These are phyloP conservation scores for Mya arenaria DNA, from an alignment of 1,140 invertebrate genomes.

Conservation along the genomic window DNA sequence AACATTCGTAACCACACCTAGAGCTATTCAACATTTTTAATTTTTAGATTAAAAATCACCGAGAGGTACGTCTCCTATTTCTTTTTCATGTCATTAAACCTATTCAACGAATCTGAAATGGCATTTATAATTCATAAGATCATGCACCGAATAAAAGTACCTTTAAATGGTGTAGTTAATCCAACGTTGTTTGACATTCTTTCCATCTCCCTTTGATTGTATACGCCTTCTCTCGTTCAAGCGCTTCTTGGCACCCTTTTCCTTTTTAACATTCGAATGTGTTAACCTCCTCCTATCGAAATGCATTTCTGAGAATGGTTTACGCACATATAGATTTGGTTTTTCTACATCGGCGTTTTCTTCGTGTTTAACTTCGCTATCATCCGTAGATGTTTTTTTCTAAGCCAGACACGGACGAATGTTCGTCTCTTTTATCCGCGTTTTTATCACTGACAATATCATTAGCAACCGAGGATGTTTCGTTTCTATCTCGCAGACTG, in stretches of 20 bases:
- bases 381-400: neutral
- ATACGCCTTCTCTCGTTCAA: neutral
- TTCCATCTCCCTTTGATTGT: neutral
- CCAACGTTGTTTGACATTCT: neutral
- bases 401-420: neutral
- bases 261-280: neutral
- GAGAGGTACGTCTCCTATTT: no score
- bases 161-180: no score
- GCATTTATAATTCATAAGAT: no score
- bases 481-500: neutral
- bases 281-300: neutral
- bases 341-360: neutral
- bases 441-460: neutral
- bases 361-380: no score
- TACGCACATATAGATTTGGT: conserved; percentile 9
- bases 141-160: no score
- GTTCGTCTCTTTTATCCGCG: neutral
- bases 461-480: neutral
- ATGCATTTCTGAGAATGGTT: conserved; percentile 23
- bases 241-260: no score
- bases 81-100: no score
- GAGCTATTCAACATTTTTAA: no score
- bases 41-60: no score
- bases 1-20: no score
- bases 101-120: no score